Evolutionary conservation across 2,888 invertebrate species (phyloP).

Genomic region (Parascotia fuliginaria): DNA sequence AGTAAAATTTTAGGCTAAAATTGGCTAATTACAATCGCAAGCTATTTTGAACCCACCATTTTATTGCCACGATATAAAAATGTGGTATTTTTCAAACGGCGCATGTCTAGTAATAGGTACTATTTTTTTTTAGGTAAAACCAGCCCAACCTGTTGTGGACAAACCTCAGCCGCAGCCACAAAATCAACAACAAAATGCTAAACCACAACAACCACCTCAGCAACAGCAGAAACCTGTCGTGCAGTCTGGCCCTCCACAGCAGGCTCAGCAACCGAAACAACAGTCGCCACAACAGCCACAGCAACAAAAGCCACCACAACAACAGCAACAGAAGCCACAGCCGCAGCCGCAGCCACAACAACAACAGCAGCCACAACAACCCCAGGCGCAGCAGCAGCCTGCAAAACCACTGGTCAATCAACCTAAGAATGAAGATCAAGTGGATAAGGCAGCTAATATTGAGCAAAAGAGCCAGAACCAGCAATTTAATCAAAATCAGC

Average conservation of each 20-base stretch:
- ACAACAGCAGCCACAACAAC: slow-evolving; percentile 41
- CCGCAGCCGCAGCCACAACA: slow-evolving; percentile 28
- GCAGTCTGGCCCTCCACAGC: slow-evolving; percentile 39
- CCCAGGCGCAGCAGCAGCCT: no score
- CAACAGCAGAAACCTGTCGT: slow-evolving; percentile 33
- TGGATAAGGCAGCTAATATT: slow-evolving; percentile 60
- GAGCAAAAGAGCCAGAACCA: slow-evolving; percentile 60
- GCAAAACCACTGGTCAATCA: slow-evolving; percentile 51
- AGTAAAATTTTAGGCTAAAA: no score
- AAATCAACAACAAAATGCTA: slow-evolving; percentile 17
- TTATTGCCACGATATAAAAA: no score
- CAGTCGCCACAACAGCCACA: slow-evolving; percentile 10
- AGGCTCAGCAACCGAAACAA: slow-evolving; percentile 31
- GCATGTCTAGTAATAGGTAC: no score
- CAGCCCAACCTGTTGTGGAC: slow-evolving; percentile 25
- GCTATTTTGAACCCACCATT: no score
- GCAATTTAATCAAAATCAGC: slow-evolving; percentile 45
- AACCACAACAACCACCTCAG: slow-evolving; percentile 28
- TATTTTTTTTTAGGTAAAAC: slow-evolving; percentile 31
- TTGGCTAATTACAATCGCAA: no score
- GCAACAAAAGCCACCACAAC: slow-evolving; percentile 8
- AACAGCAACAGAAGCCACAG: slow-evolving; percentile 23
- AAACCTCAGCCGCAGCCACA: slow-evolving; percentile 36
- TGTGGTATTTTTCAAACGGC: no score
- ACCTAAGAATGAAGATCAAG: slow-evolving; percentile 58